These are phyloP conservation scores for Matsumyia berberina DNA, from an alignment of 2,888 invertebrate genomes.

Conservation along the genomic window DNA sequence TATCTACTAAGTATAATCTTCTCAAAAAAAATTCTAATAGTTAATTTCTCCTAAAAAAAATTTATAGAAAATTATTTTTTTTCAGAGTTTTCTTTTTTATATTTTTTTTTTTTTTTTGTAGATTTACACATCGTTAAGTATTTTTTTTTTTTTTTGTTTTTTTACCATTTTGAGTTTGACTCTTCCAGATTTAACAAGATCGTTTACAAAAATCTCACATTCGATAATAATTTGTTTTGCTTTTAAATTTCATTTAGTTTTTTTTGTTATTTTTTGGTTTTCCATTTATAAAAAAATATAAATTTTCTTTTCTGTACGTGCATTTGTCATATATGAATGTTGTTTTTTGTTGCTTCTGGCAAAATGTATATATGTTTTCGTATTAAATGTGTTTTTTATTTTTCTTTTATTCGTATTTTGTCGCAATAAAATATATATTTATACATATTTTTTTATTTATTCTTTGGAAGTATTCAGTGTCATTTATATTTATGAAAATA, in stretches of 20 bases:
- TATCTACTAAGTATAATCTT: constrained; percentile 72
- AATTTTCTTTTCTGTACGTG: constrained; percentile 76
- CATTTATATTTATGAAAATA: constrained; percentile 74
- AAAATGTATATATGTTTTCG: constrained; percentile 80
- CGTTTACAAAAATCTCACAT: constrained; percentile 64
- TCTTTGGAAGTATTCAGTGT: constrained; percentile 74
- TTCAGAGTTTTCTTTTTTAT: constrained; percentile 64
- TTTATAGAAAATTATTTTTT: constrained; percentile 77
- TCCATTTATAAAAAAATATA: constrained; percentile 76
- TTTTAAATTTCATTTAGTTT: constrained; percentile 26
- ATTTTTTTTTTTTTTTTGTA: constrained; percentile 77
- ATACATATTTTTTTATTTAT: constrained; percentile 67
- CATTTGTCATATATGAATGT: constrained; percentile 80
- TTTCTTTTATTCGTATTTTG: constrained; percentile 74
- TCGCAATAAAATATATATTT: constrained; percentile 75
- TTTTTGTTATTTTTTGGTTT: constrained; percentile 26
- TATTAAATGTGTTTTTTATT: constrained; percentile 76
- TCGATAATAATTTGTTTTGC: constrained; percentile 56
- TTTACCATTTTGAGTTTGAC: constrained; percentile 66
- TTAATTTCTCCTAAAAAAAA: constrained; percentile 81
- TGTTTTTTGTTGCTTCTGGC: constrained; percentile 79
- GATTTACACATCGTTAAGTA: constrained; percentile 76
- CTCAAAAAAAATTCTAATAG: constrained; percentile 74
- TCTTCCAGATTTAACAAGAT: constrained; percentile 75
- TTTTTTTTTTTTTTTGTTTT: constrained; percentile 78